Conservation (phyloP, 2,888 invertebrate genomes). For the Caenorhabditis plicata region DNA sequence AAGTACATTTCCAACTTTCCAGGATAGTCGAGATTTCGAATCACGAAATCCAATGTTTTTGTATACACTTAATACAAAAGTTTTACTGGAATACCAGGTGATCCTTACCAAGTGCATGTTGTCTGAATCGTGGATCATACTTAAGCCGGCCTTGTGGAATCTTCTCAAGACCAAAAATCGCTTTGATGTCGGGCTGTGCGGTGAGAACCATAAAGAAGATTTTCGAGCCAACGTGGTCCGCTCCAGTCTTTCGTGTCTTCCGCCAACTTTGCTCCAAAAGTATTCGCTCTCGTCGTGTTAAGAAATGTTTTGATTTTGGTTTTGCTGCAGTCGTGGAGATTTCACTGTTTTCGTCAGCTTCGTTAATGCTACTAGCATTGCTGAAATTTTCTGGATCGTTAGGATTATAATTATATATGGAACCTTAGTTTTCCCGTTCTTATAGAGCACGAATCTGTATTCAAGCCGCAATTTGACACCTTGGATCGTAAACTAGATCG, state of each 20-base stretch:
- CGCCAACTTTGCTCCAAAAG: slow-evolving; percentile 60
- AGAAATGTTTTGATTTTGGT: slow-evolving; percentile 41
- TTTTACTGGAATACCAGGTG: not conserved
- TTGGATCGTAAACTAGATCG: slow-evolving; percentile 13
- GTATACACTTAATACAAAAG: slow-evolving; percentile 44
- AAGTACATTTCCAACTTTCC: slow-evolving; percentile 60
- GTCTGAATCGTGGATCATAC: slow-evolving; percentile 55
- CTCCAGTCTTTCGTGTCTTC: slow-evolving; percentile 57
- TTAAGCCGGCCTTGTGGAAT: slow-evolving; percentile 58
- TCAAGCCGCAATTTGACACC: slow-evolving; percentile 28
- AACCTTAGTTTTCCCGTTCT: no score
- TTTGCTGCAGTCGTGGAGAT: no score
- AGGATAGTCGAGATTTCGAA: slow-evolving; percentile 57
- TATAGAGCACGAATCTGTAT: slow-evolving; percentile 9
- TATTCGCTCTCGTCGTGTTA: slow-evolving; percentile 51
- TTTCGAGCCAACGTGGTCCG: slow-evolving; percentile 60
- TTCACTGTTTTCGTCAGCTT: no score
- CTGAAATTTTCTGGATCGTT: no score
- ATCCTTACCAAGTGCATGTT: slow-evolving; percentile 37
- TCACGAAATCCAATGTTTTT: slow-evolving; percentile 56
- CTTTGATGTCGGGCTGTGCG: slow-evolving; percentile 59
- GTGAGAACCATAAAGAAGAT: slow-evolving; percentile 61
- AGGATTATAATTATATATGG: no score
- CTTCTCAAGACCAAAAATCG: slow-evolving; percentile 60
- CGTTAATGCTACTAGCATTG: no score